Evolutionary conservation across 2,113 vertebrate genomes (phyloP), one percentile per base, ranked within the genome.

Genomic region (Nibea coibor): DNA sequence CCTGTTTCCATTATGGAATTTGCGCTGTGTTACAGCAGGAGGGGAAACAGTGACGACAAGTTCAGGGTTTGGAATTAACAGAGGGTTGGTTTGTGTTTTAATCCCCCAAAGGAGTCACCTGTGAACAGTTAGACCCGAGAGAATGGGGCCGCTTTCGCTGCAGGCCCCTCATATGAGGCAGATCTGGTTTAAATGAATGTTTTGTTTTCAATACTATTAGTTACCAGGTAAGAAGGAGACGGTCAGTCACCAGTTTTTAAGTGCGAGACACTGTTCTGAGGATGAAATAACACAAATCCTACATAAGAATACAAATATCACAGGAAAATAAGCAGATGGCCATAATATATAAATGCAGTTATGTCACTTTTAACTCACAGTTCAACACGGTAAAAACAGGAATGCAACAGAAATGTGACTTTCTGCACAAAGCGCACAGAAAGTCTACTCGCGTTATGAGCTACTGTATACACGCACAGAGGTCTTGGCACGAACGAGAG

Each of bases 1-100:
- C 35, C 75, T 84, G 84, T 93, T 88, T 86, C 72, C 83, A 85
- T 79, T 61, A 78, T 87, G 84, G 87, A 88, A 77, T 71, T 73
- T 42, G 53, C 45, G 19, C 75, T 53, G 78, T 57, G 71, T 48
- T 80, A 58, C 61, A 72, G 67, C 15, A 24, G 57, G 61, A 74
- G 24, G 50, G 83, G 84, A 83, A 88, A 90, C 22, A 7, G 80
- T 91, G 91, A 93, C 66, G 82, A 83, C 77, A 75, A 48, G 63
- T 82, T 67, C 35, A 24, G 72, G 72, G 61, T 53, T 80, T 64
- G 72, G 70, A 77, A 86, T 79, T 80, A 86, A 89, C 82, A 88
- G 31, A 84, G 87, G 62, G 64, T 72, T 45, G 66, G 75, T 87
- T 87, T 89, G 80, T 86, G 74, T 84, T 82, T 81, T 72, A 75